Conservation (phyloP, 2,888 invertebrate genomes). For the Listrodromus nycthemerus region DNA sequence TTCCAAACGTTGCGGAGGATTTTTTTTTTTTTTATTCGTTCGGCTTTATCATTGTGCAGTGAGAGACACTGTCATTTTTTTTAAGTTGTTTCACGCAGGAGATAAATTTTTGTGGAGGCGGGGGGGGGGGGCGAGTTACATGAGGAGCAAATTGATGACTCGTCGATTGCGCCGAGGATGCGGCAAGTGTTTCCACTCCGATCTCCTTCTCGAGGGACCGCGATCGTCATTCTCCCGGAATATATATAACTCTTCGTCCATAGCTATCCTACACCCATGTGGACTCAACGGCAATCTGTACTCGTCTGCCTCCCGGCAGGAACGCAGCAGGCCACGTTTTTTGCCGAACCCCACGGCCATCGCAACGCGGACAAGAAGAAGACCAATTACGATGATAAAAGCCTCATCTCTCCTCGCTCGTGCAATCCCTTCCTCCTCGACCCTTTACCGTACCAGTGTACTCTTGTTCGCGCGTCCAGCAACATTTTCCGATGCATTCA, state of each 20-base stretch:
- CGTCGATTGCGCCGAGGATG: slow-evolving; percentile 48
- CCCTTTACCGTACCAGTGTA: slow-evolving; percentile 26
- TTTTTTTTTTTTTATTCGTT: neutral
- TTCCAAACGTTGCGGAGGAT: neutral
- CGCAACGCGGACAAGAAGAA: slow-evolving; percentile 79
- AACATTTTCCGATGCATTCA: slow-evolving; percentile 24
- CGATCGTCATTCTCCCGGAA: slow-evolving; percentile 1
- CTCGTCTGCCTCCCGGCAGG: slow-evolving; percentile 48
- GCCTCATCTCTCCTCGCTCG: slow-evolving; percentile 66
- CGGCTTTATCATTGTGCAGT: neutral
- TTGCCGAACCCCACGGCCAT: slow-evolving; percentile 69
- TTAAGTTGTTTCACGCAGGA: neutral
- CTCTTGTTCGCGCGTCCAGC: slow-evolving; percentile 37
- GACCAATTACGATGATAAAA: slow-evolving; percentile 80
- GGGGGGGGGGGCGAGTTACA: neutral
- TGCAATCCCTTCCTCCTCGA: slow-evolving; percentile 21
- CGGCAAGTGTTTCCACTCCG: slow-evolving; percentile 30
- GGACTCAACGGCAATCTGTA: slow-evolving; percentile 10
- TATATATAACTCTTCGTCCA: neutral
- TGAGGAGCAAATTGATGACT: slow-evolving; percentile 55
- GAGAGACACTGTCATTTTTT: neutral
- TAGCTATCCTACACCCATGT: slow-evolving; percentile 14
- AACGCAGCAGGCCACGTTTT: slow-evolving; percentile 57
- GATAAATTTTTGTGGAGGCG: neutral
- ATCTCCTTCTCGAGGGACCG: slow-evolving; percentile 20